Conservation (phyloP, 1,140 invertebrate genomes). For the Drosophila pachea region DNA sequence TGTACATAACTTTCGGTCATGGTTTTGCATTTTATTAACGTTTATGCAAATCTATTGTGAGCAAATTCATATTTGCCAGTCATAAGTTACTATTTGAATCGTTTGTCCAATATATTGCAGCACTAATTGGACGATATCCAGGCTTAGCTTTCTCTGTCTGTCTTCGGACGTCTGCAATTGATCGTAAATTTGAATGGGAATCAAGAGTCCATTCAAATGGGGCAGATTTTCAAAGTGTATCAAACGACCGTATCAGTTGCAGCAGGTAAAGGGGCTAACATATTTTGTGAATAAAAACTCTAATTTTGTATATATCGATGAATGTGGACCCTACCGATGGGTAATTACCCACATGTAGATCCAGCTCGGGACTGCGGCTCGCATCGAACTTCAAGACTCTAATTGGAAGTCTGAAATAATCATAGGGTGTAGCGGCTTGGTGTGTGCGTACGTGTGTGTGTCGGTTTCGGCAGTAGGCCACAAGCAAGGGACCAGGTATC, state of each 20-base stretch:
- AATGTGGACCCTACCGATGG: conserved; percentile 25
- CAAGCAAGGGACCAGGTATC: background rate
- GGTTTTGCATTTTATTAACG: background rate
- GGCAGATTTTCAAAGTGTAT: background rate
- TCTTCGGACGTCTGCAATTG: conserved; percentile 10
- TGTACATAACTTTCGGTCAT: too few species aligned
- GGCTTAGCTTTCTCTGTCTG: background rate
- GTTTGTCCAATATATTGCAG: conserved; percentile 6
- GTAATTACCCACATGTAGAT: conserved; percentile 68
- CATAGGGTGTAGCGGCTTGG: conserved; percentile 48
- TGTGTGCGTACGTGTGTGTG: conserved; percentile 27
- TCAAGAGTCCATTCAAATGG: conserved; percentile 7
- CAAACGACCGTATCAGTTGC: conserved; percentile 23
- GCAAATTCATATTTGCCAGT: conserved; percentile 29
- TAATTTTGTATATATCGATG: conserved; percentile 45
- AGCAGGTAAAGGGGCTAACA: background rate
- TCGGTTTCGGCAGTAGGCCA: conserved; percentile 68
- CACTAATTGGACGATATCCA: conserved; percentile 20
- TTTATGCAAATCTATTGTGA: conserved; percentile 16
- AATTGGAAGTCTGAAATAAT: conserved; percentile 55
- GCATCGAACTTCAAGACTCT: conserved; percentile 48
- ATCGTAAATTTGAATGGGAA: conserved; percentile 50
- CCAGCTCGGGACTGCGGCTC: conserved; percentile 4
- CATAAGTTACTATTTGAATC: conserved; percentile 54
- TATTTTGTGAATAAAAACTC: conserved; percentile 23